Conservation (phyloP, 1,140 invertebrate genomes). For the Mya arenaria region DNA sequence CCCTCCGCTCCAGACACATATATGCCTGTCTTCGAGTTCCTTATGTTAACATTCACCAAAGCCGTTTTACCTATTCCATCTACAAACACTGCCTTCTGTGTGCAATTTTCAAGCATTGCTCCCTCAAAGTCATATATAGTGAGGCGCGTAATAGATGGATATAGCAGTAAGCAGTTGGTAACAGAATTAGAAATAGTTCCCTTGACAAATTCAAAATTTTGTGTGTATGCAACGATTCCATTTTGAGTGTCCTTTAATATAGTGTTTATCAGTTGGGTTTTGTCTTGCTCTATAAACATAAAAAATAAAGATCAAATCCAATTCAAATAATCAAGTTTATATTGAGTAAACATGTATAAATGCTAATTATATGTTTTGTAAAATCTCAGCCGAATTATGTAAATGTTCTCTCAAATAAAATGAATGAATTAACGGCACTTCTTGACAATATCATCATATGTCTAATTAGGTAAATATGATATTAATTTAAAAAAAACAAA, state of each 20-base stretch:
- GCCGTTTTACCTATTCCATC: neutral
- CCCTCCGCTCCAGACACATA: neutral
- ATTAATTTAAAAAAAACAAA: too few relatives aligned
- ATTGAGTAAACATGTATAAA: neutral
- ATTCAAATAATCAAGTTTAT: too few relatives aligned
- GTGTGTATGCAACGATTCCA: constrained; percentile 6
- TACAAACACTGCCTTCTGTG: neutral
- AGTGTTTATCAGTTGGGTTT: neutral
- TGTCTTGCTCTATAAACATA: neutral
- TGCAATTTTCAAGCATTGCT: neutral
- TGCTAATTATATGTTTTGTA: neutral
- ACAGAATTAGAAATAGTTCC: neutral
- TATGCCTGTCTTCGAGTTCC: neutral
- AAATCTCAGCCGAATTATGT: neutral
- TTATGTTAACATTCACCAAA: neutral
- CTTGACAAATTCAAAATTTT: neutral
- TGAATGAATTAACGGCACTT: too few relatives aligned
- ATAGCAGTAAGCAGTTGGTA: neutral
- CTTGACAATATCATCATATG: too few relatives aligned
- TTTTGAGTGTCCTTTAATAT: neutral
- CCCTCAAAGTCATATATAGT: neutral
- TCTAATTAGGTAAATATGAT: neutral
- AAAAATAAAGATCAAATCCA: neutral
- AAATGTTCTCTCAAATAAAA: neutral
- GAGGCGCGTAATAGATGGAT: neutral